Percentiles rank a stretch among this genome's conserved stretches.
Evolutionary conservation across 2,113 vertebrate genomes (phyloP).

Genomic region (Pelvicachromis taeniatus): DNA sequence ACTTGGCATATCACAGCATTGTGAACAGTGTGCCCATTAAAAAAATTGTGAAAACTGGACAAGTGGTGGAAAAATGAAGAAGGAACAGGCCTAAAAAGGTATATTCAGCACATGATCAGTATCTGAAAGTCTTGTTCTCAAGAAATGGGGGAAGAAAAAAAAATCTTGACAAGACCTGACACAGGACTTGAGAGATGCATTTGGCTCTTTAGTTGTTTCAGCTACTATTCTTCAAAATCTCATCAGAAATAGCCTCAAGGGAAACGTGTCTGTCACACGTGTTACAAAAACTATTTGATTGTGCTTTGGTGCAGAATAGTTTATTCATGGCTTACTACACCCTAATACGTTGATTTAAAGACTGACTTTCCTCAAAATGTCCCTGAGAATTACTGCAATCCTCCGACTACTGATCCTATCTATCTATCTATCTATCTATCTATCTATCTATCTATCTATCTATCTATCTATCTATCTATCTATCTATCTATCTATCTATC

Average conservation of each 20-base stretch:
- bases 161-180: not conserved
- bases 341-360: not conserved
- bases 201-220: not conserved
- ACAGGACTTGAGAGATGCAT: not conserved
- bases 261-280: not conserved
- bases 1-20: not conserved
- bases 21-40: not conserved
- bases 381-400: not conserved
- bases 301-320: not conserved
- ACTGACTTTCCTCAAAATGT: not conserved
- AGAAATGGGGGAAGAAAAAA: fast-evolving
- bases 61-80: not conserved
- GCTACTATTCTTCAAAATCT: not conserved
- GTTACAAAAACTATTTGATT: not conserved
- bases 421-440: not conserved
- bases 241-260: not conserved
- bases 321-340: not conserved
- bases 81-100: not conserved
- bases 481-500: too few relatives aligned
- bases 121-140: not conserved
- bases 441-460: too few relatives aligned
- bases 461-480: too few relatives aligned
- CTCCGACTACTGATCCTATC: not conserved
- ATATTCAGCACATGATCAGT: not conserved
- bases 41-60: too few relatives aligned